Percentiles rank a stretch among this genome's conserved stretches.
Evolutionary conservation across 2,113 vertebrate species (phyloP).

Genomic region (Lophius piscatorius): DNA sequence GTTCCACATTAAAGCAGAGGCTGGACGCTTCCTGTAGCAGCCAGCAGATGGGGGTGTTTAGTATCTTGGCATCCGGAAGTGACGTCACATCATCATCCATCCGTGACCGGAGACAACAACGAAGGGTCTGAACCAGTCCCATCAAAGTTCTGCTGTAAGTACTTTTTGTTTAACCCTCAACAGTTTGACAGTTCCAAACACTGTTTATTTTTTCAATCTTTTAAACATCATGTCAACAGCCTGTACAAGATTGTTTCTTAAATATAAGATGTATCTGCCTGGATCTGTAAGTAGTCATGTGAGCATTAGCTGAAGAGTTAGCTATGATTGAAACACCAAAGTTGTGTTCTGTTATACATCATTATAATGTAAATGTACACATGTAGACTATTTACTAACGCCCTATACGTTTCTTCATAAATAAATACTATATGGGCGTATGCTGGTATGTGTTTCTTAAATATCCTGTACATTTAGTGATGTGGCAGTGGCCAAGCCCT

Average conservation of each 20-base stretch:
- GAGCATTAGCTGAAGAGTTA: constrained; percentile 36
- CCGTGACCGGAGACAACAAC: constrained; percentile 45
- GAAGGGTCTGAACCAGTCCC: not conserved
- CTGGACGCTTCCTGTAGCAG: not conserved
- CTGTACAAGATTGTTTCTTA: too few species aligned
- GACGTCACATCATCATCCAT: constrained; percentile 51
- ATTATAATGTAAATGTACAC: not conserved
- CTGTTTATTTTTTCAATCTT: too few species aligned
- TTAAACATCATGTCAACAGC: too few species aligned
- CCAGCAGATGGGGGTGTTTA: constrained; percentile 44
- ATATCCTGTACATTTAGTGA: constrained; percentile 11
- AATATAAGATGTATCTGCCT: not conserved
- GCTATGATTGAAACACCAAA: not conserved
- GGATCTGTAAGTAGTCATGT: too few species aligned
- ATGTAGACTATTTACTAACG: not conserved
- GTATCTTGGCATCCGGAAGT: constrained; percentile 21
- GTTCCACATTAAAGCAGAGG: too few species aligned
- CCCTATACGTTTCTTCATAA: not conserved
- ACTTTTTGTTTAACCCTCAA: not conserved
- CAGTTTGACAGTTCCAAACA: not conserved
- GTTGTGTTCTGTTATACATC: not conserved
- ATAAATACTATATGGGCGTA: accelerated
- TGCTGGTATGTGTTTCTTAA: not conserved
- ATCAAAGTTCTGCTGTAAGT: constrained; percentile 40
- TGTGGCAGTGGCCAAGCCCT: constrained; percentile 51